Evolutionary conservation across 37 sponge, comb jelly and placozoan genomes (phyloP).

Genomic region (Amphimedon queenslandica): DNA sequence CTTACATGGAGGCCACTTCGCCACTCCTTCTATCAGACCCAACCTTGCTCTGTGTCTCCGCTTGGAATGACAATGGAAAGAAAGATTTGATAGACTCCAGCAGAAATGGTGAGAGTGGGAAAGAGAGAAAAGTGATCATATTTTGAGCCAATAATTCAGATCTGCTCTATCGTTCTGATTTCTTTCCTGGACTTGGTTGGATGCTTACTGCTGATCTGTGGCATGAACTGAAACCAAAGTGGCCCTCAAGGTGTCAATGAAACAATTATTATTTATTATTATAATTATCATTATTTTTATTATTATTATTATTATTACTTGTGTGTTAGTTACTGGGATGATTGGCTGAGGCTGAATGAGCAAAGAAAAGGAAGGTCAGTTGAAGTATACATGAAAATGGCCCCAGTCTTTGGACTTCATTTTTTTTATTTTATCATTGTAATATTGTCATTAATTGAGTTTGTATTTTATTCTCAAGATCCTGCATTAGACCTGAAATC

Average conservation of each 20-base stretch:
- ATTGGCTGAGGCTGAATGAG: slow-evolving; percentile 89
- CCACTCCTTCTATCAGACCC: slow-evolving; percentile 68
- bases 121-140: neutral
- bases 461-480: too few relatives aligned
- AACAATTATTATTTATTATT: neutral
- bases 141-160: slow-evolving; percentile 34
- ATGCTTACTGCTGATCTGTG: slow-evolving; percentile 75
- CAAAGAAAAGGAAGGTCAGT: slow-evolving; percentile 68
- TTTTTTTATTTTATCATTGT: neutral
- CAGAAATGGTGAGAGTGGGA: slow-evolving; percentile 30
- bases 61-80: slow-evolving; percentile 97
- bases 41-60: slow-evolving; percentile 89
- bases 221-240: slow-evolving; percentile 81
- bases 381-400: neutral
- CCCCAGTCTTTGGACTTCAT: neutral
- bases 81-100: slow-evolving; percentile 25
- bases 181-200: slow-evolving; percentile 96
- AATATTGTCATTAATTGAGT: too few relatives aligned
- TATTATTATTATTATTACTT: too few relatives aligned
- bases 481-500: slow-evolving; percentile 88
- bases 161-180: slow-evolving; percentile 80
- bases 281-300: neutral
- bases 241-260: slow-evolving; percentile 68
- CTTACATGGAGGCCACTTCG: slow-evolving; percentile 58
- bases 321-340: slow-evolving; percentile 97